phyloP scores from a whole-genome alignment of 1,140 invertebrate species.

The Periplaneta americana region DNA sequence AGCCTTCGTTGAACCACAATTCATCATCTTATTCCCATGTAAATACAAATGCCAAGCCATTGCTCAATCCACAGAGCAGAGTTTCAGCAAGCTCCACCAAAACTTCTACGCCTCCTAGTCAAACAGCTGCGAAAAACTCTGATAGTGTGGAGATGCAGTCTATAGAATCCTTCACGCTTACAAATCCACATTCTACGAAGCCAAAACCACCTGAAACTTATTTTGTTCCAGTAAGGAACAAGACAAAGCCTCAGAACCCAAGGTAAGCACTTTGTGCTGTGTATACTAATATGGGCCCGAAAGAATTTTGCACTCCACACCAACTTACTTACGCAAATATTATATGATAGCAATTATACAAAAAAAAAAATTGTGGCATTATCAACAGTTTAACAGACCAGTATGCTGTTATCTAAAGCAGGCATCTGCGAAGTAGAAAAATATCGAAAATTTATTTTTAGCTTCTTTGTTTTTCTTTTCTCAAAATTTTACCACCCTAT shows the following conservation, averaged over 20 bases:
- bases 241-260: neutral
- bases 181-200: constrained; percentile 47
- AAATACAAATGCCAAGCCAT: neutral
- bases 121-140: constrained; percentile 33
- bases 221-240: constrained; percentile 41
- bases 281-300: no score
- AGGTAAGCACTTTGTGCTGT: neutral
- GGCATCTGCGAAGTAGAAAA: no score
- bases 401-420: no score
- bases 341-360: no score
- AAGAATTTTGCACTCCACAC: no score
- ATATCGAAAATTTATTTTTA: no score
- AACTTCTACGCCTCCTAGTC: constrained; percentile 26
- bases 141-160: constrained; percentile 62
- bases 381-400: no score
- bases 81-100: neutral
- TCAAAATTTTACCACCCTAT: no score
- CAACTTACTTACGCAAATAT: no score
- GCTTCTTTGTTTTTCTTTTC: no score
- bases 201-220: constrained; percentile 62
- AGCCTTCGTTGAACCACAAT: no score
- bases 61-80: neutral
- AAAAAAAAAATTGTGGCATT: no score
- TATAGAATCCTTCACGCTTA: constrained; percentile 62
- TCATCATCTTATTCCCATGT: neutral